phyloP scores from a whole-genome alignment of 2,888 invertebrate species.

The Crocallis elinguaria region DNA sequence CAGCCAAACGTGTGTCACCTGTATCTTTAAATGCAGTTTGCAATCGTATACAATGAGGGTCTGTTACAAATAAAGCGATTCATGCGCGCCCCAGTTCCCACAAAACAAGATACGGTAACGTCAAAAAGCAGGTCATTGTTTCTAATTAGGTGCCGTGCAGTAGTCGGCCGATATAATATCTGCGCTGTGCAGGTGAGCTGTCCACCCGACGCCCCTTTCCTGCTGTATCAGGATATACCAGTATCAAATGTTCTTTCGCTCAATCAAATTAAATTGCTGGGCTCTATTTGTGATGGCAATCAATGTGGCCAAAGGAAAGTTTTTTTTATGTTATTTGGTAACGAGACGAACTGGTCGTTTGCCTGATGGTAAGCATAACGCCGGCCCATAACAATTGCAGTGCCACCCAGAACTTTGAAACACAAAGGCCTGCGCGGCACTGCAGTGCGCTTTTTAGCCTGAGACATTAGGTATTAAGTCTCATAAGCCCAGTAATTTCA shows the following conservation, averaged over 20 bases:
- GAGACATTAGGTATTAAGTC: too few species aligned
- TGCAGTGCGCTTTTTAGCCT: too few species aligned
- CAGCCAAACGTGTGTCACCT: too few species aligned
- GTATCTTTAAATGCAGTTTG: too few species aligned
- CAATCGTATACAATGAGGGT: neutral
- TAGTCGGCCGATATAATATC: slow-evolving; percentile 55
- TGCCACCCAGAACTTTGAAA: too few species aligned
- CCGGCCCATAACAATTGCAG: too few species aligned
- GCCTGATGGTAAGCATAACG: too few species aligned
- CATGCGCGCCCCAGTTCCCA: slow-evolving; percentile 5
- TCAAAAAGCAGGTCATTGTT: slow-evolving; percentile 31
- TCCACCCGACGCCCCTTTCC: slow-evolving; percentile 35
- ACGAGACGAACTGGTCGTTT: too few species aligned
- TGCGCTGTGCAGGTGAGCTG: slow-evolving; percentile 60
- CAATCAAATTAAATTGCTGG: neutral
- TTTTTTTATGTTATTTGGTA: too few species aligned
- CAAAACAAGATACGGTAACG: slow-evolving; percentile 10
- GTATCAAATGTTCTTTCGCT: neutral
- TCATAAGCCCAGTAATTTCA: too few species aligned
- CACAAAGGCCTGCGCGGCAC: too few species aligned
- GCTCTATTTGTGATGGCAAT: neutral
- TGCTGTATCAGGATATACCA: neutral
- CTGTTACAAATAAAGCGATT: neutral
- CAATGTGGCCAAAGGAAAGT: neutral
- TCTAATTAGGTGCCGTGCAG: slow-evolving; percentile 30